A percentile compares a stretch with the other conserved stretches of the same genome.
Conservation (phyloP, 2,888 invertebrate genomes). For the Caenorhabditis sp. region DNA sequence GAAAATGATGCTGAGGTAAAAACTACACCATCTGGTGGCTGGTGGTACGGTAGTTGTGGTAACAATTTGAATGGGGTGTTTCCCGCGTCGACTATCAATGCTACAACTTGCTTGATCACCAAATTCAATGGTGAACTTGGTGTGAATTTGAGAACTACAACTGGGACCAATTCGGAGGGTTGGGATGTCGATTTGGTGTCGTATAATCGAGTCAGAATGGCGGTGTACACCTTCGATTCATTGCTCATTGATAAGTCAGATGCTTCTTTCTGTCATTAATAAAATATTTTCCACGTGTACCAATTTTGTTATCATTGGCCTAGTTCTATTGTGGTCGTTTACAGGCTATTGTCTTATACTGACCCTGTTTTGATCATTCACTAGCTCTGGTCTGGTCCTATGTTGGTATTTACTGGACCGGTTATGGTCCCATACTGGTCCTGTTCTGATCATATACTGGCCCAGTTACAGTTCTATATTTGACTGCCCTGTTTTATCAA, state of each 20-base stretch:
- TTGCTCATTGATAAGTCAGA: slow-evolving; percentile 5
- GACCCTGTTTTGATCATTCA: no score
- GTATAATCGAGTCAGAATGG: slow-evolving; percentile 47
- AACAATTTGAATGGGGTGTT: slow-evolving; percentile 49
- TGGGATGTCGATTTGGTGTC: slow-evolving; percentile 29
- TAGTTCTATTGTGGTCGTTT: no score
- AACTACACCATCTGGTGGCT: slow-evolving; percentile 27
- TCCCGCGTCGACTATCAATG: not conserved
- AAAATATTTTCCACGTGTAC: not conserved
- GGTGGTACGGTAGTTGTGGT: slow-evolving; percentile 55
- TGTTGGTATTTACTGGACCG: no score
- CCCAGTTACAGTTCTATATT: no score
- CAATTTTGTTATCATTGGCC: no score
- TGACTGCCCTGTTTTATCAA: no score
- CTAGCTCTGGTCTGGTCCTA: no score
- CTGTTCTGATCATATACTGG: no score
- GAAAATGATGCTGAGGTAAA: slow-evolving; percentile 7
- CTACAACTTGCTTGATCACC: slow-evolving; percentile 3
- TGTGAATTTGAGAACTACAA: slow-evolving; percentile 27
- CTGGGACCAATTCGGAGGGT: slow-evolving; percentile 11
- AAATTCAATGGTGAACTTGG: slow-evolving; percentile 10
- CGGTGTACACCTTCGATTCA: slow-evolving; percentile 38
- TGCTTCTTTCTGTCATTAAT: slow-evolving; percentile 10
- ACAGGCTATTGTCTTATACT: no score
- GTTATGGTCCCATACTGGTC: no score